Evolutionary conservation across 2,113 vertebrate genomes (phyloP), one percentile per base, ranked within the genome.

Genomic region (Tapirus terrestris): DNA sequence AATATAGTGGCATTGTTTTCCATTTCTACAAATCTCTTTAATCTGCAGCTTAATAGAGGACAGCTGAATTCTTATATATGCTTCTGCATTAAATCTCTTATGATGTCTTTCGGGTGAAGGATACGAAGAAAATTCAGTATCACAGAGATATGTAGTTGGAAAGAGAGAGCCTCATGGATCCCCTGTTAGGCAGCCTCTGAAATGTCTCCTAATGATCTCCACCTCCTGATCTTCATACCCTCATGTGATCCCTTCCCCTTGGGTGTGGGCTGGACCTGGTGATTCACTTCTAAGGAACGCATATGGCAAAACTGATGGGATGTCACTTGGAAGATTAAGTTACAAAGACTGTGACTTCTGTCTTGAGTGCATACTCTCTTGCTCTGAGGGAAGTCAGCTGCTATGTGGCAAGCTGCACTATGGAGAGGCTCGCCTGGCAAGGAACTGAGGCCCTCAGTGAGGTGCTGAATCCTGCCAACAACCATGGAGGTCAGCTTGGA

Each of bases 21-120:
- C 33, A 67, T 67, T 67, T 92, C 39, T 43, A 56, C 14, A 86
- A 90, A 60, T 72, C 48, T 85, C 51, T 81, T 95, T 81, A 45
- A 76, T 6, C 4, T 58, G 25, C 23, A 94, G 45, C 53, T 76
- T 88, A 92, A 56, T 20, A 36, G 45, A 81, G 85, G 85, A 45
- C 39, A 92, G 67, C 31, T 67, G 25, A 60, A 31, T 72, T 96
- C 45, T 73, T 51, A 6, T 13, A 43, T 18, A 48, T 33, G 11
- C 68, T 75, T 77, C 68, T 5, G 13, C 39, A 43, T 29, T 56
- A 86, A 61, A n/a, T 85, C 45, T 81, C 21, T 60, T 67, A 45
- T 4, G 43, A 56, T 1, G 8, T 48, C 45, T 60, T 97, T 77
- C 68, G 36, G 61, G 45, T 75, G n/a, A 88, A 51, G 39, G 4